Percentiles rank a stretch among this genome's conserved stretches.
phyloP scores from a whole-genome alignment of 2,113 vertebrate species.

The Pseudonaja textilis region DNA sequence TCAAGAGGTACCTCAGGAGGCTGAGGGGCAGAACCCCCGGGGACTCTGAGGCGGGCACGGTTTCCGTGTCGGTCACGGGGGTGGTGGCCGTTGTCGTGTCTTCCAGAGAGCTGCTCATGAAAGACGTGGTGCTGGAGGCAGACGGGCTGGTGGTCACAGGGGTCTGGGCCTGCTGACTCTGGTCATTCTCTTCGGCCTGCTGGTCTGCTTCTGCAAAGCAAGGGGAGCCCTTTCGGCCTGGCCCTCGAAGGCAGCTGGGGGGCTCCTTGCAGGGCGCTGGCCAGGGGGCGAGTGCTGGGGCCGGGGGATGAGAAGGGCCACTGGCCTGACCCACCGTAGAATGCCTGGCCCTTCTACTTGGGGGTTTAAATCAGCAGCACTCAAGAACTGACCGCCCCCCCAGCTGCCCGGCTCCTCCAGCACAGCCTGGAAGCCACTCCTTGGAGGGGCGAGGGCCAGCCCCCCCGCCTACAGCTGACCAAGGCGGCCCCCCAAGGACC shows the following conservation, averaged over 20 bases:
- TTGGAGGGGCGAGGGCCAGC: neutral
- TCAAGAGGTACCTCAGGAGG: constrained; percentile 82
- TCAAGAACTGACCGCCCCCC: neutral
- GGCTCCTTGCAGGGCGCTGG: neutral
- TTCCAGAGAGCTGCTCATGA: constrained; percentile 98
- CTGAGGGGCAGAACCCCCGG: constrained; percentile 98
- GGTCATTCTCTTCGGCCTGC: constrained; percentile 84
- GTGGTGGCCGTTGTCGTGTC: constrained; percentile 98
- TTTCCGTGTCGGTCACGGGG: constrained; percentile 95
- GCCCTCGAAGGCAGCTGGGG: neutral
- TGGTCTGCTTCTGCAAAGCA: constrained; percentile 77
- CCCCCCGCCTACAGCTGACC: neutral
- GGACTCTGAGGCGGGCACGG: constrained; percentile 90
- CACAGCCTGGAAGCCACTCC: neutral
- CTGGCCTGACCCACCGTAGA: neutral
- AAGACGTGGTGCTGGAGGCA: constrained; percentile 95
- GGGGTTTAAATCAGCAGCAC: neutral
- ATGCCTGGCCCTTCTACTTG: neutral
- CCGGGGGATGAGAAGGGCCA: too few relatives aligned
- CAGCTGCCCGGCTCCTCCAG: neutral
- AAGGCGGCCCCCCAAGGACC: neutral
- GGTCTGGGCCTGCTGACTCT: constrained; percentile 87
- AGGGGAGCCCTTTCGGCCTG: neutral
- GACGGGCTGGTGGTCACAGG: constrained; percentile 96
- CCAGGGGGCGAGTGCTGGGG: rapidly evolving